Percentiles rank a stretch among this genome's conserved stretches.
Evolutionary conservation across 2,797 vertebrate species (phyloP).

Genomic region (Rhodeus uyekii): DNA sequence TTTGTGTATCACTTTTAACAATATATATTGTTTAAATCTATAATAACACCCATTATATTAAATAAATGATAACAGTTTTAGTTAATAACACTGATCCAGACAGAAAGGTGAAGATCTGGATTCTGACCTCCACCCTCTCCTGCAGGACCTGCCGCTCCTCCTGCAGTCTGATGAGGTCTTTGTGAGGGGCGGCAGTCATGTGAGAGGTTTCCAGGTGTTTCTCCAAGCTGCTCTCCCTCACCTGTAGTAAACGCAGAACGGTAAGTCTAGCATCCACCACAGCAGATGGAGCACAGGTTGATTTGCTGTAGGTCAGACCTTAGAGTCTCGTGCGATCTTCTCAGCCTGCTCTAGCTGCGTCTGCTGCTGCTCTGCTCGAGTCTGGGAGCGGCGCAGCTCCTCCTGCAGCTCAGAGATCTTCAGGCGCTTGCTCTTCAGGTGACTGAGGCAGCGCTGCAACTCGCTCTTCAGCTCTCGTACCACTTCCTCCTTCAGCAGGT

Average conservation of each 20-base stretch:
- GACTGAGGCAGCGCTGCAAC: conserved; percentile 85
- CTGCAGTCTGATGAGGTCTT: conserved; percentile 77
- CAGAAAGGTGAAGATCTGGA: not conserved
- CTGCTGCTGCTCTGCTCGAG: conserved; percentile 73
- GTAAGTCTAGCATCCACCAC: not conserved
- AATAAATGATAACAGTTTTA: not conserved
- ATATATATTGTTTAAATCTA: no score
- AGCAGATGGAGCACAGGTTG: not conserved
- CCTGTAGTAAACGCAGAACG: conserved; percentile 63
- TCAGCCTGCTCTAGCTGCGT: conserved; percentile 71
- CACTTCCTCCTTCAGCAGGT: conserved; percentile 81
- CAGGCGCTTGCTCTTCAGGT: conserved; percentile 86
- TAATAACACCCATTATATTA: not conserved
- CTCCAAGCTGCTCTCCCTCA: conserved; percentile 66
- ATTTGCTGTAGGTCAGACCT: conserved; percentile 66
- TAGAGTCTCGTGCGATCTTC: conserved; percentile 62
- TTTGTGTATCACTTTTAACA: no score
- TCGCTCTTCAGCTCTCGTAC: conserved; percentile 81
- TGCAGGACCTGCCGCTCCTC: conserved; percentile 79
- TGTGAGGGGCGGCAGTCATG: conserved; percentile 65
- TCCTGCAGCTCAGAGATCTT: conserved; percentile 84
- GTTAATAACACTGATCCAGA: not conserved
- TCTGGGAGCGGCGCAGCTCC: conserved; percentile 70
- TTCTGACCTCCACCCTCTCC: conserved; percentile 82
- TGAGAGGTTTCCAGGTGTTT: conserved; percentile 62